Evolutionary conservation across 2,888 invertebrate species (phyloP).

Genomic region (Cheilosia urbana): DNA sequence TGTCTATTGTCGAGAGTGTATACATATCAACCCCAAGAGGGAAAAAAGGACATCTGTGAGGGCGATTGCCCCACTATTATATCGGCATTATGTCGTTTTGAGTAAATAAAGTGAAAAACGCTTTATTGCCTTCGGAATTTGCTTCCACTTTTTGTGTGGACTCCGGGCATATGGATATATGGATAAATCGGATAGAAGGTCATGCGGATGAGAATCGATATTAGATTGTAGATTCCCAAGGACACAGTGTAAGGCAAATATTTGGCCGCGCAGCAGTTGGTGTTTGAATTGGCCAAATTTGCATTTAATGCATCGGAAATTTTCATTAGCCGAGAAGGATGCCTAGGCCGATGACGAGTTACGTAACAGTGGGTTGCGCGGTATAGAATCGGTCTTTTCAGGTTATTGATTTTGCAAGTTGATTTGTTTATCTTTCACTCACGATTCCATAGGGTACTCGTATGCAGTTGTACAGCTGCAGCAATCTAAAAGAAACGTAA

Average conservation of each 20-base stretch:
- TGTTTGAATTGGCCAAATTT: conserved; percentile 28
- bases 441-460: not conserved
- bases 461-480: not conserved
- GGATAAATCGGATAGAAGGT: conserved; percentile 37
- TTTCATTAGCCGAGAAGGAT: conserved; percentile 3
- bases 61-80: conserved; percentile 51
- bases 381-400: not conserved
- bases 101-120: conserved; percentile 58
- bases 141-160: not conserved
- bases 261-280: conserved; percentile 21
- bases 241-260: conserved; percentile 28
- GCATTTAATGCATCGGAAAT: conserved; percentile 53
- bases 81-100: conserved; percentile 60
- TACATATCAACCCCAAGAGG: not conserved
- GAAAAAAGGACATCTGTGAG: conserved; percentile 33
- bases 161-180: not conserved
- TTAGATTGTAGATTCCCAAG: conserved; percentile 14
- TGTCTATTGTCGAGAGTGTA: conserved; percentile 15
- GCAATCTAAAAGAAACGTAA: conserved; percentile 41
- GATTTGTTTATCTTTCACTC: conserved; percentile 16
- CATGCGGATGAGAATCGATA: conserved; percentile 38
- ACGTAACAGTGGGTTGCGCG: not conserved
- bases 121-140: conserved; percentile 45
- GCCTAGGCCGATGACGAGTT: not conserved
- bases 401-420: not conserved